Base-by-base conservation (phyloP, 2,888 invertebrate species). In the Drosophila incognita region DNA sequence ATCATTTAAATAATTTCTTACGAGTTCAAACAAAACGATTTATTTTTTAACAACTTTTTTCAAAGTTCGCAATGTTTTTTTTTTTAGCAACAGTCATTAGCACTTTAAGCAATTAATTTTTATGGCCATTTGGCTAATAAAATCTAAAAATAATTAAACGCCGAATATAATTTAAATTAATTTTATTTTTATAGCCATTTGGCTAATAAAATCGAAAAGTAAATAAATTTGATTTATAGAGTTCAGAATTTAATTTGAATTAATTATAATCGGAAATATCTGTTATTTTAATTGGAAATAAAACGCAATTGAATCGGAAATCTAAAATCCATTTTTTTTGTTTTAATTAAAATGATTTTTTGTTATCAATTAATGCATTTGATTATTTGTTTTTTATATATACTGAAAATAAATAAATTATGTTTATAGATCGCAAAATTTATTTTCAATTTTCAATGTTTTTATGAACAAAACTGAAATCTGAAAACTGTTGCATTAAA, bases 61-160 rank as follows among this genome's bases (percentile, higher is more conserved):
- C n/a, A 40, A 40, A 40, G 40, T 5, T 42, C 42, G 11, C 21
- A 21, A 10, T 31, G 31, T 31, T 8, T 31, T 7, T 1, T 1
- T 33, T 54, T 2, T 67, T 38, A 35, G 3, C 18, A 52, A 27
- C 36, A 33, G 52, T 64, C 53, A 31, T 15, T 52, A 15, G 46
- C 13, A 46, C 13, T 29, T 27, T 24, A 21, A 27, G 15, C 18
- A n/a, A 2, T 40, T 40, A 13, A 15, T 6, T 63, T 51, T 21
- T 0, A 33, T 21, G 1, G n/a, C 33, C 6, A 27, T 36, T 24
- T 24, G 6, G 24, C 8, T n/a, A 29, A 29, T 15, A 15, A 27
- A 38, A 36, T 46, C 8, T 4, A 4, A 1, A 46, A 15, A 46
- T 15, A 46, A 21, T 4, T 15, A 4, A 15, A 0, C 21, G 7